Evolutionary conservation across 2,113 vertebrate species (phyloP).

Genomic region (Aviceda subcristata): DNA sequence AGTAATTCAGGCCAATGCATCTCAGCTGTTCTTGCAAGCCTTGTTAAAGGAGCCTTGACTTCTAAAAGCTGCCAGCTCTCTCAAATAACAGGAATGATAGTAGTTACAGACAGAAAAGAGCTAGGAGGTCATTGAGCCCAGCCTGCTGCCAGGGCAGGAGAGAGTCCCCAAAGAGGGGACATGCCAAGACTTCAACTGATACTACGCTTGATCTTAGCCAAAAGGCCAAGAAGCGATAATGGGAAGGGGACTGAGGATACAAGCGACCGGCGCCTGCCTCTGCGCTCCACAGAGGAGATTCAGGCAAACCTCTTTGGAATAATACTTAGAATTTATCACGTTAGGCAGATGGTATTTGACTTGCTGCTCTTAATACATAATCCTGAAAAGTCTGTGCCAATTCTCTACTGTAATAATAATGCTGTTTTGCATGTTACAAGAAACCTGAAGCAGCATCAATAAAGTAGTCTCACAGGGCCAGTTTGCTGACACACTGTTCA

Average conservation of each 20-base stretch:
- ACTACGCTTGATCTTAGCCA: neutral
- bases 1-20: neutral
- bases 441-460: slow-evolving; percentile 8
- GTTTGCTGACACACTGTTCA: neutral
- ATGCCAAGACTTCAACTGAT: neutral
- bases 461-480: neutral
- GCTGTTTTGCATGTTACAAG: neutral
- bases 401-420: neutral
- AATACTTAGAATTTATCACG: neutral
- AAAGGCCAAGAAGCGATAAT: neutral
- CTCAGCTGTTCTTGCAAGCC: neutral
- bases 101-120: neutral
- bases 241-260: neutral
- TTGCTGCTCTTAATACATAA: neutral
- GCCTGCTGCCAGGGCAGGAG: neutral
- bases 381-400: slow-evolving; percentile 14
- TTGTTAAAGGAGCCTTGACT: neutral
- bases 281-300: neutral
- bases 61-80: neutral
- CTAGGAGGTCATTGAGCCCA: neutral
- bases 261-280: neutral
- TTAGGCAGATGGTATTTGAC: slow-evolving; percentile 24
- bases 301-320: neutral
- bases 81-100: neutral
- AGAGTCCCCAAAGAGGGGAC: neutral